These are phyloP conservation scores for Diorhabda elongata DNA, from an alignment of 1,140 invertebrate genomes.

Conservation along the genomic window DNA sequence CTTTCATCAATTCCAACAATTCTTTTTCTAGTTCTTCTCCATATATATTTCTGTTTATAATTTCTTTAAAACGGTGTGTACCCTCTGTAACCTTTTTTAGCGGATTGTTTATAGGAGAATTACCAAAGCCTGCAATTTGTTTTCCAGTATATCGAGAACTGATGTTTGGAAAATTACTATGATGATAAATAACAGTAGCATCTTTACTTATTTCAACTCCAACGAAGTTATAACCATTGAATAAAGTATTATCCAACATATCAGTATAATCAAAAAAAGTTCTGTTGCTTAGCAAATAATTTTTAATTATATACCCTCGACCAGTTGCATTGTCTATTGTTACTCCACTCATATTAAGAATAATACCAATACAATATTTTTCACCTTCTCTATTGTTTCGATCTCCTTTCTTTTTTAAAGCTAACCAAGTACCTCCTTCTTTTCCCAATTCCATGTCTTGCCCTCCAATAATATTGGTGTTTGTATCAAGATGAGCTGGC, in stretches of 20 bases:
- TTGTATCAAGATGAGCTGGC: conserved; percentile 57
- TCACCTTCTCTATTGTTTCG: conserved; percentile 18
- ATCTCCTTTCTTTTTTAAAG: conserved; percentile 43
- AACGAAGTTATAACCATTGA: not conserved
- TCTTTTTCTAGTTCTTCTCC: not conserved
- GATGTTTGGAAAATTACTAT: not conserved
- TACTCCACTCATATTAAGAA: not conserved
- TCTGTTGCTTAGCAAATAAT: not conserved
- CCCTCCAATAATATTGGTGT: conserved; percentile 66
- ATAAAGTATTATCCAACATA: not conserved
- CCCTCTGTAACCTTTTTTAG: not conserved
- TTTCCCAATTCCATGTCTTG: conserved; percentile 65
- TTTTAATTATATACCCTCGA: not conserved
- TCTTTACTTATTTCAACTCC: not conserved
- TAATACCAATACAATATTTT: not conserved
- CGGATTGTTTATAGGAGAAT: not conserved
- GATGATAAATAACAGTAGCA: not conserved
- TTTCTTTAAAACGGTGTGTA: not conserved
- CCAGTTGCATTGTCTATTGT: not conserved
- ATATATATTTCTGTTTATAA: not conserved
- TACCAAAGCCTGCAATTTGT: not conserved
- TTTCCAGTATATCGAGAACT: not conserved
- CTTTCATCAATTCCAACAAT: not conserved
- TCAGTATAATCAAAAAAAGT: not conserved
- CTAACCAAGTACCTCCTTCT: conserved; percentile 76